Base-by-base conservation (phyloP, 2,888 invertebrate species). In the Sturmia bella region DNA sequence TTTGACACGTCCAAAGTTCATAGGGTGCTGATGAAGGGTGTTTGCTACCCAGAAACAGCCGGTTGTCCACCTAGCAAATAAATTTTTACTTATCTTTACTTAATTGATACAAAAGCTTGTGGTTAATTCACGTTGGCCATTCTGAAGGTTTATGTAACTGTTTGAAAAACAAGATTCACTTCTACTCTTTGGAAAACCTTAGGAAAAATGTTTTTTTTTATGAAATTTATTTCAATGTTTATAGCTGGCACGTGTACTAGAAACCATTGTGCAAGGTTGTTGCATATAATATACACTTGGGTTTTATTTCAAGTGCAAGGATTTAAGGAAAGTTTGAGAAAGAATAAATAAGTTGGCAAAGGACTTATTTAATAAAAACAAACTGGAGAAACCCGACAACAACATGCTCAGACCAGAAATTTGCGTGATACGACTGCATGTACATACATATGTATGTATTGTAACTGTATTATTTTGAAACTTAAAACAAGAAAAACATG, bases 261-360 rank as follows among this genome's bases (percentile, higher is more conserved):
- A 59, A 72, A 52, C 64, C 13, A 50, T 50, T 45, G 11, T 48
- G 6, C 64, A 72, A 78, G 70, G 70, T 52, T 37, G 5, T 59
- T 13, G 41, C 56, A 56, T 41, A 70, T 39, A 77, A 72, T 57
- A 7, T 32, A 32, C 5, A 59, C 3, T 52, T 52, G 12, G 7
- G n/a, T 64, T 57, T 41, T 32, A 17, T 59, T 69, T 66, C 21
- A 72, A 78, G 78, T 66, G 66, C 72, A 78, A 78, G 78, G 78
- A 43, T 66, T 57, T 24, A 5, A 21, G 24, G 21, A 15, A 39
- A 69, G 61, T 13, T 6, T 32, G 41, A 41, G 9, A 9, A 12
- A 41, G 15, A 37, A 15, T 27, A 43, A 48, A 50, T n/a, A 52
- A 72, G 63, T 77, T 77, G 77, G 77, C 77, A 76, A 69, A 43